Conservation (phyloP, 2,797 vertebrate genomes). For the Alfaro cultratus region DNA sequence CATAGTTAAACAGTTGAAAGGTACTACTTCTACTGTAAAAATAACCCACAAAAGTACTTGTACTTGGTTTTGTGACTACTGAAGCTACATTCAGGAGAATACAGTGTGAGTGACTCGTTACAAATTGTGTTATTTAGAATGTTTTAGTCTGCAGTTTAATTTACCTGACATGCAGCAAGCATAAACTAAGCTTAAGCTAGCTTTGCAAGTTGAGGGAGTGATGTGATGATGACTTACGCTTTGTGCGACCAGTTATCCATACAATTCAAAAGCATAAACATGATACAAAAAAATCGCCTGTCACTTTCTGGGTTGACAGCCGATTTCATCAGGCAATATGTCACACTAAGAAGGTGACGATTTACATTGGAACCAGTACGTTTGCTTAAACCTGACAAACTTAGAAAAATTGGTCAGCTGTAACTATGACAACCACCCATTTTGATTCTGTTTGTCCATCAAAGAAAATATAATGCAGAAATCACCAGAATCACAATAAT, state of each 20-base stretch:
- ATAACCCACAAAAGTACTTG: not conserved
- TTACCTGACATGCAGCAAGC: no score
- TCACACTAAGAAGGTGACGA: no score
- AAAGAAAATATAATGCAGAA: not conserved
- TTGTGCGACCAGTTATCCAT: not conserved
- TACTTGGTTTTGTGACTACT: not conserved
- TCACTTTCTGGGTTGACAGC: no score
- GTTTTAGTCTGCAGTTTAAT: no score
- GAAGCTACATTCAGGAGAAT: not conserved
- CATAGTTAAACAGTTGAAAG: not conserved
- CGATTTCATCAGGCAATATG: no score
- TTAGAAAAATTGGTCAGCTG: no score
- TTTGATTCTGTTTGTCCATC: not conserved
- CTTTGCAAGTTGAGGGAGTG: not conserved
- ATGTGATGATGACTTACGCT: not conserved
- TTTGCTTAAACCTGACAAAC: no score
- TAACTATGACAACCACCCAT: no score
- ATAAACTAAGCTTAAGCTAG: not conserved
- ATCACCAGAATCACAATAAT: not conserved
- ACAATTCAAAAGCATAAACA: not conserved
- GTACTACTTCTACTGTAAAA: not conserved
- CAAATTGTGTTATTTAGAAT: no score
- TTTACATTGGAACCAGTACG: no score
- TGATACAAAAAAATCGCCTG: not conserved
- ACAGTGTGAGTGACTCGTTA: no score